Conservation (phyloP, 2,113 vertebrate species). For the Triplophysa rosa region DNA sequence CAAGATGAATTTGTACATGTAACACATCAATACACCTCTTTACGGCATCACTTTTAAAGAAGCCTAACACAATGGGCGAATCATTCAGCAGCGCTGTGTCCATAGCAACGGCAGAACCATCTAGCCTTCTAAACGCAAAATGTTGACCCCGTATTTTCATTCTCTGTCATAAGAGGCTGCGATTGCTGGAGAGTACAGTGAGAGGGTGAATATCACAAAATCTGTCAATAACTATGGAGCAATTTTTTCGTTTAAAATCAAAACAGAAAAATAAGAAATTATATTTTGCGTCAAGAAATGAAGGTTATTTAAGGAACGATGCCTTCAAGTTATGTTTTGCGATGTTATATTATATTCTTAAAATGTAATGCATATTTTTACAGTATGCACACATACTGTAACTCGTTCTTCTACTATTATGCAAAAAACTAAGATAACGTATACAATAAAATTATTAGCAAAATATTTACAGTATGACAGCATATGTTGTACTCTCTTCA, state of each 20-base stretch:
- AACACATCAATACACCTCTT: slow-evolving; percentile 19
- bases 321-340: no score
- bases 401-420: no score
- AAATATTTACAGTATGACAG: not conserved
- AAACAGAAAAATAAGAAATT: not conserved
- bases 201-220: not conserved
- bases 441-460: not conserved
- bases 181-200: slow-evolving; percentile 33
- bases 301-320: not conserved
- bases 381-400: no score
- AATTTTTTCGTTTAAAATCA: not conserved
- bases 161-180: slow-evolving; percentile 44
- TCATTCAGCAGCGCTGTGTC: slow-evolving; percentile 44
- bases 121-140: slow-evolving; percentile 29
- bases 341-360: no score
- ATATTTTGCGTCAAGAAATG: not conserved
- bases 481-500: not conserved
- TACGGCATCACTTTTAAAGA: slow-evolving; percentile 46
- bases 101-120: slow-evolving; percentile 59
- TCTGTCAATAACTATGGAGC: not conserved
- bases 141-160: slow-evolving; percentile 40
- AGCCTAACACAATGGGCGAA: slow-evolving; percentile 36
- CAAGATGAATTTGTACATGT: slow-evolving; percentile 26
- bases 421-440: no score
- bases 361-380: no score